These are phyloP conservation scores for Melanitta fusca DNA, from an alignment of 2,797 vertebrate species.

Conservation along the genomic window DNA sequence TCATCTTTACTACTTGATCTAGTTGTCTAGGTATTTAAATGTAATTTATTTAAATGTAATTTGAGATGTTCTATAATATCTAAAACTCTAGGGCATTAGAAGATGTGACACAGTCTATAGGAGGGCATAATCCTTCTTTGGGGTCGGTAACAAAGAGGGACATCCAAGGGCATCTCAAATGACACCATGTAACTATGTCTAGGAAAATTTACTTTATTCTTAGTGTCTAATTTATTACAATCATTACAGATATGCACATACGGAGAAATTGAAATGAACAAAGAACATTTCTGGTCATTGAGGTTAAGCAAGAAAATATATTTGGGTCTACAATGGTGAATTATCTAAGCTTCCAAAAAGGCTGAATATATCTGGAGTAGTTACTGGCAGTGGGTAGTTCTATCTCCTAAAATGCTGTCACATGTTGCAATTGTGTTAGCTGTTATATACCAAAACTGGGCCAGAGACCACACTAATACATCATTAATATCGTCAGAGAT, in stretches of 20 bases:
- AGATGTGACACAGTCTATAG: neutral
- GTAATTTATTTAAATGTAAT: neutral
- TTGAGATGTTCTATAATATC: neutral
- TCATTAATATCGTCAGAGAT: neutral
- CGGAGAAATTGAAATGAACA: slow-evolving; percentile 9
- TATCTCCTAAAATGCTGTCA: neutral
- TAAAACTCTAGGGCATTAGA: neutral
- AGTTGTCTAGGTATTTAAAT: neutral
- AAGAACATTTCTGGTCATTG: slow-evolving; percentile 17
- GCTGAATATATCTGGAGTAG: neutral
- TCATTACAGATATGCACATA: slow-evolving; percentile 41
- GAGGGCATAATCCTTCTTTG: neutral
- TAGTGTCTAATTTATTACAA: slow-evolving; percentile 42
- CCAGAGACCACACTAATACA: neutral
- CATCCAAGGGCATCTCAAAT: slow-evolving; percentile 2
- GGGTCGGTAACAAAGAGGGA: neutral
- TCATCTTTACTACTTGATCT: neutral
- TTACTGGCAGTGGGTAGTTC: neutral
- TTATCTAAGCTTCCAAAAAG: neutral
- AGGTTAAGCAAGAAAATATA: slow-evolving; percentile 19
- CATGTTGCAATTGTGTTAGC: neutral
- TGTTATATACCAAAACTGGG: neutral
- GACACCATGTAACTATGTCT: neutral
- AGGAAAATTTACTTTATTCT: slow-evolving; percentile 39
- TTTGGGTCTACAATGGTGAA: neutral